These are phyloP conservation scores for Ciconia nigra DNA, from an alignment of 2,797 vertebrate genomes.

Conservation along the genomic window DNA sequence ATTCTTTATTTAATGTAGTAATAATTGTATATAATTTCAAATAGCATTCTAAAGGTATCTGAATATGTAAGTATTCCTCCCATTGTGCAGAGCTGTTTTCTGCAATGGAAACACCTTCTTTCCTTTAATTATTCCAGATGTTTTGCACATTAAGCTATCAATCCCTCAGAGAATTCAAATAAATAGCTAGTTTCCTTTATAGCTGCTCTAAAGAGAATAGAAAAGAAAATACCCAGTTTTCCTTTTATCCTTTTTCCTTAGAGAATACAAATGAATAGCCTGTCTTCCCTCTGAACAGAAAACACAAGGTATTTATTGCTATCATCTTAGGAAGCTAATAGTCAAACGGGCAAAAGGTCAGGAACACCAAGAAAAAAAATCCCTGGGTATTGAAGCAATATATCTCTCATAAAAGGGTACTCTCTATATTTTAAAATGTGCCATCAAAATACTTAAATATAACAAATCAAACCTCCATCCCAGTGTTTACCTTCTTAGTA, in stretches of 20 bases:
- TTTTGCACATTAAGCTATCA: constrained; percentile 57
- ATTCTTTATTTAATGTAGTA: not conserved
- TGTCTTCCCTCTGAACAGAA: constrained; percentile 47
- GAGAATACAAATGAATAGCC: constrained; percentile 58
- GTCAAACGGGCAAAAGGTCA: constrained; percentile 49
- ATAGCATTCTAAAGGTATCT: not conserved
- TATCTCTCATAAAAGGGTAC: constrained; percentile 29
- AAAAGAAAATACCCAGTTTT: constrained; percentile 56
- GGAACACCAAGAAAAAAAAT: constrained; percentile 49
- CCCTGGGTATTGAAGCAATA: constrained; percentile 27
- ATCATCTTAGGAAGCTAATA: constrained; percentile 61
- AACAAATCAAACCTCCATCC: not conserved
- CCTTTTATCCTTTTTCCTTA: constrained; percentile 57
- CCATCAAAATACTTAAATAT: not conserved
- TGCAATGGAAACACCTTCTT: constrained; percentile 24
- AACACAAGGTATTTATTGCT: constrained; percentile 57
- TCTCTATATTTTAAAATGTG: not conserved
- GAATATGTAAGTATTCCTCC: not conserved
- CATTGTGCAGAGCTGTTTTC: not conserved
- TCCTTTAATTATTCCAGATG: constrained; percentile 58
- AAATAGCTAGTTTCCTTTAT: constrained; percentile 67
- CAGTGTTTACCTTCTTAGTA: not conserved
- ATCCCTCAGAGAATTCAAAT: constrained; percentile 43
- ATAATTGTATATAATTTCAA: not conserved
- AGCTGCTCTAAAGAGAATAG: constrained; percentile 61